Conservation (phyloP, 92 coral and sea anemone genomes). For the Plumapathes pennacea region DNA sequence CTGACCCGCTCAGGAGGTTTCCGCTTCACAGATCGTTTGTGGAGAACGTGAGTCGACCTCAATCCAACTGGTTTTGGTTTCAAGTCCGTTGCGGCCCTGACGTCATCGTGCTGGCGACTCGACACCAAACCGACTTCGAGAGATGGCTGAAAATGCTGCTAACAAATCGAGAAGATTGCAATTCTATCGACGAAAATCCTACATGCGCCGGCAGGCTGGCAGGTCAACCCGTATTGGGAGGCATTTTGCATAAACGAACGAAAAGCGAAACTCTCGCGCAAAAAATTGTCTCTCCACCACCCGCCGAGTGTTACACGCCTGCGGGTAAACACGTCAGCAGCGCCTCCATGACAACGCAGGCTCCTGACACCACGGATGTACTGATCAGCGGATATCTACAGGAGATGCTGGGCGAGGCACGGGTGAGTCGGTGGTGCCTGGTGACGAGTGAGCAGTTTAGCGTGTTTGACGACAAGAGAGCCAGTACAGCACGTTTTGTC, state of each 20-base stretch:
- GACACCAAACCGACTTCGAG: slow-evolving; percentile 55
- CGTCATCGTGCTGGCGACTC: slow-evolving; percentile 45
- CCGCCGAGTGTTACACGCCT: slow-evolving; percentile 14
- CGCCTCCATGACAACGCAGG: slow-evolving; percentile 22
- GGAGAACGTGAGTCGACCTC: slow-evolving; percentile 60
- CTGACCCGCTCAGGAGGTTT: slow-evolving; percentile 67
- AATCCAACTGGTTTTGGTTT: slow-evolving; percentile 53
- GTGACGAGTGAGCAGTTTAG: slow-evolving; percentile 76
- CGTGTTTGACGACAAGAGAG: slow-evolving; percentile 67
- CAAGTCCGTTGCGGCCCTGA: slow-evolving; percentile 51
- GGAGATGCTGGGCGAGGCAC: slow-evolving; percentile 55
- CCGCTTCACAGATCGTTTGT: slow-evolving; percentile 47
- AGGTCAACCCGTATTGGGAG: slow-evolving; percentile 57
- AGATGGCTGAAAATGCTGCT: slow-evolving; percentile 73
- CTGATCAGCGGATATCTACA: slow-evolving; percentile 79
- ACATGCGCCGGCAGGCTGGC: slow-evolving; percentile 61
- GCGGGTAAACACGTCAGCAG: slow-evolving; percentile 27
- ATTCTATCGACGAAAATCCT: slow-evolving; percentile 34
- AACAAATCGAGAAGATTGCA: slow-evolving; percentile 27
- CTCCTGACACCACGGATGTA: slow-evolving; percentile 56
- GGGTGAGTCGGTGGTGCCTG: slow-evolving; percentile 80
- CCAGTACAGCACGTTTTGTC: slow-evolving; percentile 52
- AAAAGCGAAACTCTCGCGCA: slow-evolving; percentile 68
- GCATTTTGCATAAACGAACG: slow-evolving; percentile 55
- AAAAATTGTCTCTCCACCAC: slow-evolving; percentile 6